Percentiles rank a stretch among this genome's conserved stretches.
Conservation (phyloP, 2,888 invertebrate genomes). For the Nycteola revayana region DNA sequence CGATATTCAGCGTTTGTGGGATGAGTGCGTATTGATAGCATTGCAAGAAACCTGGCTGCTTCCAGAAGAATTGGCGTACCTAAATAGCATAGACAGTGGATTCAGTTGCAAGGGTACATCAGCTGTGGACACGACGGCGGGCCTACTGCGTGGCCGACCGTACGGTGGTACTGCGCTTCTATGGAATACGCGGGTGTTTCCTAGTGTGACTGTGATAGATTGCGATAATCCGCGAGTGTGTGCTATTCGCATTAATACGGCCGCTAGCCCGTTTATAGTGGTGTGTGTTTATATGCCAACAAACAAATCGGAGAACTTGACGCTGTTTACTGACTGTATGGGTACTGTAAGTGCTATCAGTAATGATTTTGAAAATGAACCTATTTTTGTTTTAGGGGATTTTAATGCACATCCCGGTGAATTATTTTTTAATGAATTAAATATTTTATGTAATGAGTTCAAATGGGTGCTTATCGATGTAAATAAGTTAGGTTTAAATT, state of each 20-base stretch:
- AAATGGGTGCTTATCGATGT: background rate
- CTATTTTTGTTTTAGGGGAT: constrained; percentile 3
- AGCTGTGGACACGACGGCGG: constrained; percentile 9
- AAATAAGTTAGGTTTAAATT: background rate
- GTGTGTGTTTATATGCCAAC: constrained; percentile 1
- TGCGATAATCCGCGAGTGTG: too few species aligned
- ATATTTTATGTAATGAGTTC: background rate
- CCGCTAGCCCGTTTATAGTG: background rate
- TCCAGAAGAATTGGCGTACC: background rate
- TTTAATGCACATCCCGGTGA: background rate
- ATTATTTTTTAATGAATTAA: background rate
- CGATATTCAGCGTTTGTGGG: too few species aligned
- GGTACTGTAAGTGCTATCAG: constrained; percentile 1
- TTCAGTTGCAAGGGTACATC: constrained; percentile 3
- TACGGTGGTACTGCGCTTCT: constrained; percentile 10
- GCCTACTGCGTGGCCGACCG: constrained; percentile 7
- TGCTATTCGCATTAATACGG: background rate
- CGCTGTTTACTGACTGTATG: background rate
- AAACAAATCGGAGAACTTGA: background rate
- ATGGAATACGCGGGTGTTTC: constrained; percentile 8
- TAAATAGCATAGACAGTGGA: background rate
- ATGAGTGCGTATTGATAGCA: too few species aligned
- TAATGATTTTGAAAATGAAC: background rate
- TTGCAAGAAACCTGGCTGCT: constrained; percentile 1
- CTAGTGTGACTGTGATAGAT: background rate